Percentiles rank a stretch among this genome's conserved stretches.
Conservation (phyloP, 2,113 vertebrate species). For the Tragelaphus strepsiceros region DNA sequence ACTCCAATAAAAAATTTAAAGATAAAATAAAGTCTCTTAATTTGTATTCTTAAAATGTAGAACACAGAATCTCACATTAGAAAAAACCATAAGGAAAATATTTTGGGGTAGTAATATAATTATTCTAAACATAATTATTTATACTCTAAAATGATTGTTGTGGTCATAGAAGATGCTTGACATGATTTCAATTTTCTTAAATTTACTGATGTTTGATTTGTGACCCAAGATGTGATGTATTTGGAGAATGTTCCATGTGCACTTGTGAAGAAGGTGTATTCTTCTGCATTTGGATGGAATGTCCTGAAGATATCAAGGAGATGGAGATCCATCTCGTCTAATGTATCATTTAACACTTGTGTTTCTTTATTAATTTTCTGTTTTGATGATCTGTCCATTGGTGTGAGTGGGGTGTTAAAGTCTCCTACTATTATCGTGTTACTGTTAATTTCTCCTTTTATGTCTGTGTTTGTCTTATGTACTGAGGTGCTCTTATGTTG, state of each 20-base stretch:
- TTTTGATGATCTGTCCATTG: not conserved
- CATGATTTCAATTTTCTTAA: not conserved
- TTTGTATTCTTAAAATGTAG: not conserved
- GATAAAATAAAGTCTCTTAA: not conserved
- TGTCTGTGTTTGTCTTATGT: not conserved
- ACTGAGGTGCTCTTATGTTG: not conserved
- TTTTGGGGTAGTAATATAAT: not conserved
- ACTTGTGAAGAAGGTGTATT: not conserved
- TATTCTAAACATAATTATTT: slow-evolving; percentile 19
- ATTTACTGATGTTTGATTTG: not conserved
- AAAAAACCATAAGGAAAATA: not conserved
- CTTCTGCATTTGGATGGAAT: not conserved
- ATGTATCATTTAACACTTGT: not conserved
- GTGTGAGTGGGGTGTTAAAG: not conserved
- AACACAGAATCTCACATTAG: not conserved
- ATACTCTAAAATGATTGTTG: not conserved
- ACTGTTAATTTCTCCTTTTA: not conserved
- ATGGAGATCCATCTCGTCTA: not conserved
- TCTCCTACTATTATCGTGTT: not conserved
- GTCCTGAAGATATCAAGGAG: not conserved
- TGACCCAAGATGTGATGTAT: not conserved
- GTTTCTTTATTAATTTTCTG: not conserved
- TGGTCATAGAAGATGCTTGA: not conserved
- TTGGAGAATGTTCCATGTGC: not conserved
- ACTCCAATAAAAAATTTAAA: not conserved